phyloP scores from a whole-genome alignment of 1,140 invertebrate species.

The Pomacea maculata region DNA sequence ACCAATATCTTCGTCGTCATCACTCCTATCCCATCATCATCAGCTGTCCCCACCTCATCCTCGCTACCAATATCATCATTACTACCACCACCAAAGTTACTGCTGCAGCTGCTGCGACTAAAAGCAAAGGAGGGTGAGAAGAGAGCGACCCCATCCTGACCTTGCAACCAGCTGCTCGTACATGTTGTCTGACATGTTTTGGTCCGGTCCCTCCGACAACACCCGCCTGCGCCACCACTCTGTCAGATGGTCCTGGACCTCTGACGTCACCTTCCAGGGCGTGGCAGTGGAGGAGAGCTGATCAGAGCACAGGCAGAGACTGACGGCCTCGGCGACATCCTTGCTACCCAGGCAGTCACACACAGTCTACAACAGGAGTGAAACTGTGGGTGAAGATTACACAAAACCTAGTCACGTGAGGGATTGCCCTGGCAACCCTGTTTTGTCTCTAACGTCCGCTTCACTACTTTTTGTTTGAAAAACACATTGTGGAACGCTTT shows the following conservation, averaged over 20 bases:
- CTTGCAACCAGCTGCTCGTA: constrained; percentile 9
- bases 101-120: neutral
- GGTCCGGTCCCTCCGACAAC: neutral
- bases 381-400: too few species aligned
- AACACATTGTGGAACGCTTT: too few species aligned
- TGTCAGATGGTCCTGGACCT: neutral
- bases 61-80: neutral
- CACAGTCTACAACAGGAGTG: too few species aligned
- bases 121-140: neutral
- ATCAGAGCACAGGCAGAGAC: constrained; percentile 3
- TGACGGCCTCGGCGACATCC: too few species aligned
- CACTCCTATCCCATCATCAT: too few species aligned
- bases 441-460: too few species aligned
- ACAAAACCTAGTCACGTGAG: too few species aligned
- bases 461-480: too few species aligned
- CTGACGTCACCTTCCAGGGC: constrained; percentile 2
- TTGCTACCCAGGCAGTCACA: too few species aligned
- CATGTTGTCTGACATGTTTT: neutral
- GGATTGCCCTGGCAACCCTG: too few species aligned
- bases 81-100: neutral
- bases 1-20: too few species aligned
- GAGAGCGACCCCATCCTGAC: neutral
- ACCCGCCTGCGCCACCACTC: constrained; percentile 11
- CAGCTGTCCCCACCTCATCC: neutral
- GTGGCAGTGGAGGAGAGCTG: neutral